Percentiles rank a stretch among this genome's conserved stretches.
phyloP scores from a whole-genome alignment of 2,888 invertebrate species.

The Pseudoips prasinana region DNA sequence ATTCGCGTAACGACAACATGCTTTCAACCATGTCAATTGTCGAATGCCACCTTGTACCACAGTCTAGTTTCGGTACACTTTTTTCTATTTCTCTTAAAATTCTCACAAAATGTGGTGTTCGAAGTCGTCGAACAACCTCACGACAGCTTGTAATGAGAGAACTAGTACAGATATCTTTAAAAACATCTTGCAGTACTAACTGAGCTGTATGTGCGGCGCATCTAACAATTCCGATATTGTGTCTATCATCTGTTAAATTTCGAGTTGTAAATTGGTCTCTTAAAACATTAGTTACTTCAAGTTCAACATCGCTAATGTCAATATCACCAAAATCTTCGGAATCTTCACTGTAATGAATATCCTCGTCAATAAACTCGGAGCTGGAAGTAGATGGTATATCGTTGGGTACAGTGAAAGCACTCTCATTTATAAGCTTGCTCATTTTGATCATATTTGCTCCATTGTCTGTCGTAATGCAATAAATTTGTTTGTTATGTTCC shows the following conservation, averaged over 20 bases:
- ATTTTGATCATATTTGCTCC: constrained; percentile 13
- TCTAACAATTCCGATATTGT: constrained; percentile 2
- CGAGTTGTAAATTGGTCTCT: too few species aligned
- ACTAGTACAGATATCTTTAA: constrained; percentile 5
- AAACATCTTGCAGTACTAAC: constrained; percentile 11
- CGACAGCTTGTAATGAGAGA: constrained; percentile 8
- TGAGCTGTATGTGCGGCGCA: constrained; percentile 14
- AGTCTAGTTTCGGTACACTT: constrained; percentile 7
- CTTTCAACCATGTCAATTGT: constrained; percentile 9
- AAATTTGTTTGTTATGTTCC: constrained; percentile 6
- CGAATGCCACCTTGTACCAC: constrained; percentile 12
- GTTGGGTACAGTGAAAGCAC: too few species aligned
- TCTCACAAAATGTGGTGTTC: constrained; percentile 5
- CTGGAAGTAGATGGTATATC: too few species aligned
- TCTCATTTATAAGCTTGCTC: constrained; percentile 4
- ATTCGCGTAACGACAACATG: constrained; percentile 6
- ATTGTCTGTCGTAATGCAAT: constrained; percentile 6
- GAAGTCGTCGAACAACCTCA: constrained; percentile 10
- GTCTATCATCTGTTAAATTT: too few species aligned
- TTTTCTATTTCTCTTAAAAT: neutral
- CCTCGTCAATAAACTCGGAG: too few species aligned
- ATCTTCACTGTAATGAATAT: too few species aligned
- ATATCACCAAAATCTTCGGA: too few species aligned
- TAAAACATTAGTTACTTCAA: too few species aligned
- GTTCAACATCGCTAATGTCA: too few species aligned